Evolutionary conservation across 2,113 vertebrate species (phyloP), one percentile per base, ranked within the genome.

Genomic region (Lepisosteus osseus): DNA sequence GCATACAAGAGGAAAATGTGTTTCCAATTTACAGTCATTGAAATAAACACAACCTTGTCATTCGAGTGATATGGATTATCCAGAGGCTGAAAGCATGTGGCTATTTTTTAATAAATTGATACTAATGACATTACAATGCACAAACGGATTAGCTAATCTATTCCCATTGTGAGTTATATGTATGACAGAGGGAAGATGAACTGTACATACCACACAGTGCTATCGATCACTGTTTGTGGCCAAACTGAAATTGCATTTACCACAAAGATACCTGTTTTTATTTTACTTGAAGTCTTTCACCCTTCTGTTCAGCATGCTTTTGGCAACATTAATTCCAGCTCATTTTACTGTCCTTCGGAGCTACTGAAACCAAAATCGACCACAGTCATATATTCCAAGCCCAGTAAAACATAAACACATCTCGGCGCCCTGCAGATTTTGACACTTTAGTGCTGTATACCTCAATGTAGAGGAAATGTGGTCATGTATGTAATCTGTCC

Each of bases 141-240:
- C 62, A 7, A n/a, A 51, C 8, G 29, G 70, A 55, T 55, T n/a
- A 54, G 51, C 54, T 45, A 44, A 59, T 66, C 62, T 65, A 44
- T 61, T 43, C 57, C 9, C 44, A 44, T 51, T 71, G 69, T 61
- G 70, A 61, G 54, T 67, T 61, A 40, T 54, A 67, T 72, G 68
- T 68, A 68, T 72, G 42, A n/a, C 12, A 42, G 57, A 15, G 3
- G 7, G 9, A 57, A 45, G 47, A 69, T 68, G 44, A 45, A 29
- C 51, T 4, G 13, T 55, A 54, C 47, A 40, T 63, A 47, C 2
- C 45, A 70, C 67, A 65, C 59, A 65, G 61, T 55, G 13, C 54
- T 41, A 67, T 63, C 29, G 47, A 71, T 74, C 68, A 57, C 13
- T 43, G 44, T 13, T 40, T 7, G 67, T 54, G 69, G 54, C 17